Evolutionary conservation across 2,888 invertebrate species (phyloP).

Genomic region (Chloroclysta siterata): DNA sequence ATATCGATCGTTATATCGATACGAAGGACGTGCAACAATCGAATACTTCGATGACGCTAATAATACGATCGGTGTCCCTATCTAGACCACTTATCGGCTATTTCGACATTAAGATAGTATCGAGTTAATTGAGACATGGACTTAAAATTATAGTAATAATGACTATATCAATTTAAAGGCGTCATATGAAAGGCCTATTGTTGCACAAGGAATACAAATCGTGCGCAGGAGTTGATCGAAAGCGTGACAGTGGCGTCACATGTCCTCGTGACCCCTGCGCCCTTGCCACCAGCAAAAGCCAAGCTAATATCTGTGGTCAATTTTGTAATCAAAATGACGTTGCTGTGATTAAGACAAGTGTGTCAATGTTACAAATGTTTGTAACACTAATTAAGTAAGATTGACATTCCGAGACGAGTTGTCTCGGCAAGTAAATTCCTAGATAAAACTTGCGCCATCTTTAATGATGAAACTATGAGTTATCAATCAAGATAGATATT

Average conservation of each 20-base stretch:
- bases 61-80: constrained; percentile 59
- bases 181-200: constrained; percentile 48
- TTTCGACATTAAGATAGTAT: constrained; percentile 67
- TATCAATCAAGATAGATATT: not conserved
- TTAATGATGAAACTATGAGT: constrained; percentile 17
- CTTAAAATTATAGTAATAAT: constrained; percentile 62
- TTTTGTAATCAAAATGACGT: constrained; percentile 38
- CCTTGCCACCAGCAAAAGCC: constrained; percentile 55
- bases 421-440: constrained; percentile 31
- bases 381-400: constrained; percentile 39
- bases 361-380: constrained; percentile 44
- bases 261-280: constrained; percentile 68
- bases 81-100: constrained; percentile 68
- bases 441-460: constrained; percentile 36
- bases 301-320: constrained; percentile 32
- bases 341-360: constrained; percentile 28
- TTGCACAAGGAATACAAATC: constrained; percentile 62
- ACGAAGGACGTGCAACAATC: constrained; percentile 48
- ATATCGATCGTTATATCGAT: constrained; percentile 49
- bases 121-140: constrained; percentile 69
- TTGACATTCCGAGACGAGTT: constrained; percentile 32
- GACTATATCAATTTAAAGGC: constrained; percentile 49
- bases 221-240: constrained; percentile 62
- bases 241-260: constrained; percentile 69
- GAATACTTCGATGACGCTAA: constrained; percentile 46